Evolutionary conservation across 2,888 invertebrate genomes (phyloP), one percentile per base, ranked within the genome.

Genomic region (Pyrochroa serraticornis): DNA sequence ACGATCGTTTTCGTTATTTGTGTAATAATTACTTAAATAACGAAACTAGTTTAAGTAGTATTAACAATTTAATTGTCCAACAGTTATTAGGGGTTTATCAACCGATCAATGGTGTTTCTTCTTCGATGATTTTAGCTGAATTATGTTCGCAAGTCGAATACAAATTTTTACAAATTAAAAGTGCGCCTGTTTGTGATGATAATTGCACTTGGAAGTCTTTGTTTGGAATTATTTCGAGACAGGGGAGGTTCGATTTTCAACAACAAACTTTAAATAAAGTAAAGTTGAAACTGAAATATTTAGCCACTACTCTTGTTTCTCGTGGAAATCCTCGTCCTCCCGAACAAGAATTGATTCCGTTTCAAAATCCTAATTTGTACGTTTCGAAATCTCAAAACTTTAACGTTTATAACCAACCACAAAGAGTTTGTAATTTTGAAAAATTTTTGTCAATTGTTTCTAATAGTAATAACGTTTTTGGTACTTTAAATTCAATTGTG

Each of bases 41-140:
- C 3, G 67, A 70, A 42, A 69, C 72, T 7, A 72, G 69, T 38
- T 78, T 82, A 43, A 57, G 65, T 0, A 78, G 82, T 60, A 73
- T 83, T 44, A 84, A 84, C 71, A 71, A 75, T 13, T 58, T 83
- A 7, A 80, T 83, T 38, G 77, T 81, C 6, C 75, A 79, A 58
- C 82, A 83, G 65, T 58, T 84, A 45, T 69, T 77, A 1, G 76
- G 81, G n/a, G 60, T 80, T 22, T 79, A 81, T 61, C 81, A 82
- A 61, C 82, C 83, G 6, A 65, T 77, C 10, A 68, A 67, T 13
- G 48, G 65, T 66, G 49, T 67, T 67, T 69, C 72, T 58, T 65
- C 60, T 59, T 47, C 73, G 9, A 67, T 67, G 68, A 69, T 82
- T 14, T 69, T 79, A 12, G 73, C 76, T 12, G 72, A 76, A 43